Base-by-base conservation (phyloP, 2,797 vertebrate genomes). In the Jordanella pulchra region DNA sequence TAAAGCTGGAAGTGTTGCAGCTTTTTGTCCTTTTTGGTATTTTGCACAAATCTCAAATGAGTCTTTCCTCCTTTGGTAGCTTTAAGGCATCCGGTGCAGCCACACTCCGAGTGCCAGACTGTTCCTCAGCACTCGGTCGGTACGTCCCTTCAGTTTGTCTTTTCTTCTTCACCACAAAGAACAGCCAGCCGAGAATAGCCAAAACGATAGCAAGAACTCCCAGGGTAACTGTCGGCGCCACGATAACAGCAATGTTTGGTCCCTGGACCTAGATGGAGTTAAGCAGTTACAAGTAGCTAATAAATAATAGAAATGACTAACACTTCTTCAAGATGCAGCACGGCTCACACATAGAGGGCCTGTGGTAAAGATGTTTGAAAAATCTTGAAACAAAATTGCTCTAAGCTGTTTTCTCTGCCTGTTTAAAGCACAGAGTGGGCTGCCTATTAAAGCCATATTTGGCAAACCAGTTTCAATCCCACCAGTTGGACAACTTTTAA, bases 91-190 rank as follows among this genome's bases (percentile, higher is more conserved):
- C 91, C 39, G 95, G 94, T 18, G 93, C 75, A 7, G 92, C 90
- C 12, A 92, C 94, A 4, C 92, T 91, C 0, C 83, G 83, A 12
- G 91, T 35, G 28, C 96, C 96, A 3, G 93, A 94, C 90, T 97
- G 96, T 79, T 97, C 97, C 91, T 97, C 96, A 0, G 92, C 92
- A 53, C 96, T 97, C 56, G 97, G 97, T 71, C 92, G 88, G 81
- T 98, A 98, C 6, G 96, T 97, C 64, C 96, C 97, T 83, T 98
- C 96, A 0, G 96, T 97, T 90, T 96, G 96, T n/a, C 96, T 92
- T 79, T 95, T 97, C 93, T 97, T 96, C 50, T 94, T 95, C 63
- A 97, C 93, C 80, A 96, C 94, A 44, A 92, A 92, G 72, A 96
- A 89, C 45, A 96, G 71, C 85, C 93, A 94, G 25, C 66, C 47